Base-by-base conservation (phyloP, 2,888 invertebrate genomes). In the Belgica antarctica region DNA sequence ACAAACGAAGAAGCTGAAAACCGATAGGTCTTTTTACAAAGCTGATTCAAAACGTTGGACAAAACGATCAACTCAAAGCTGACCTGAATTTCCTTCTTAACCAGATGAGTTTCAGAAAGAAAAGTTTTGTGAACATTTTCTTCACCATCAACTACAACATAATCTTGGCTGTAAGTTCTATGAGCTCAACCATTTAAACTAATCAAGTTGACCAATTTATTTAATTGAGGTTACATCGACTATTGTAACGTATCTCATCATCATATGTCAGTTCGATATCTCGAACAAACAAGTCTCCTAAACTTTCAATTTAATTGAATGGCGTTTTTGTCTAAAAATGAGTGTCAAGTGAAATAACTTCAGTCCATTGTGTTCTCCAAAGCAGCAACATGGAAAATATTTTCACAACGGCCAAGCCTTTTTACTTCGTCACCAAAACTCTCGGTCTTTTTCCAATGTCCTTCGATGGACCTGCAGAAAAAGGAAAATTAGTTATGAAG, bases 1-100 rank as follows among this genome's bases (percentile, higher is more conserved):
- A 57, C 57, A 57, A 57, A 17, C 2, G 5, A 12, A 3, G 57
- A 19, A 24, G 57, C 57, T n/a, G 57, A 57, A 57, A 57, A 41
- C 15, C 41, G 12, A 3, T 41, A 2, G 41, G 12, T 41, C 41
- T 41, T 10, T n/a, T 41, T 10, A 31, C 10, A 31, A 31, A 31
- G 31, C 4, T 31, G 31, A 31, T 10, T 31, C 31, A 31, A 31
- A 31, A 31, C n/a, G 31, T 10, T 4, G 10, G 10, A 7, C 31
- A 10, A 31, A 10, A 31, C 10, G 10, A 31, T 31, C 31, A 10
- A n/a, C n/a, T n/a, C n/a, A n/a, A n/a, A 31, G 31, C 10, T 7
- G 31, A 31, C 10, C 10, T 31, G 5, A 31, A 31, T 31, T 31
- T n/a, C 4, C n/a, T 41, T 4, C 4, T 41, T 12, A 10, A n/a